phyloP scores from a whole-genome alignment of 2,888 invertebrate species.

The Macrophya alboannulata region DNA sequence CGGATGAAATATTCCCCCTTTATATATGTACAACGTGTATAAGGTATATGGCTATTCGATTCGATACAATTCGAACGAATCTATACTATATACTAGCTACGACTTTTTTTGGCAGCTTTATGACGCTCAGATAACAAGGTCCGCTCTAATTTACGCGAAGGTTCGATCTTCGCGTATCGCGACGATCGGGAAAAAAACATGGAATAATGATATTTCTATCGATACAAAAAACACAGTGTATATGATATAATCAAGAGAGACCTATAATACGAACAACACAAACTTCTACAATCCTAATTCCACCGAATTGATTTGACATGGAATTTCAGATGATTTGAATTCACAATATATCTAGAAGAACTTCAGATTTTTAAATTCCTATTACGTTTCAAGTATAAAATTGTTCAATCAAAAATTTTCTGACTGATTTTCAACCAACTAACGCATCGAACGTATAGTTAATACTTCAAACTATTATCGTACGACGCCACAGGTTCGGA shows the following conservation, averaged over 20 bases:
- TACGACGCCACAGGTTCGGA: too few relatives aligned
- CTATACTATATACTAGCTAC: neutral
- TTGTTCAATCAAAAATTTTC: too few relatives aligned
- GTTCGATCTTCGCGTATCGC: neutral
- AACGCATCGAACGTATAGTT: too few relatives aligned
- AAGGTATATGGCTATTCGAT: neutral
- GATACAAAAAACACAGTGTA: neutral
- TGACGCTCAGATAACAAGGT: conserved; percentile 31
- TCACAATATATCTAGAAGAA: too few relatives aligned
- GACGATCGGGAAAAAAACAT: neutral
- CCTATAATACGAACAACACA: neutral
- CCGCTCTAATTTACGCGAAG: neutral
- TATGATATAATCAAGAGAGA: neutral
- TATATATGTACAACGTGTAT: neutral
- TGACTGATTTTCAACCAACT: too few relatives aligned
- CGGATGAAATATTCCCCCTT: conserved; percentile 1
- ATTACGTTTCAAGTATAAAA: too few relatives aligned
- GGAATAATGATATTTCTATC: neutral
- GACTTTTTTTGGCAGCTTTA: conserved; percentile 41
- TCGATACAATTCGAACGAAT: conserved; percentile 13
- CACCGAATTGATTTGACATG: neutral
- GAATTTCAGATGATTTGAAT: too few relatives aligned
- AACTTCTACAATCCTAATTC: neutral
- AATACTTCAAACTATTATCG: too few relatives aligned
- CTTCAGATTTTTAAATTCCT: too few relatives aligned